phyloP scores from a whole-genome alignment of 2,888 invertebrate species.

The Lamproptera curius region DNA sequence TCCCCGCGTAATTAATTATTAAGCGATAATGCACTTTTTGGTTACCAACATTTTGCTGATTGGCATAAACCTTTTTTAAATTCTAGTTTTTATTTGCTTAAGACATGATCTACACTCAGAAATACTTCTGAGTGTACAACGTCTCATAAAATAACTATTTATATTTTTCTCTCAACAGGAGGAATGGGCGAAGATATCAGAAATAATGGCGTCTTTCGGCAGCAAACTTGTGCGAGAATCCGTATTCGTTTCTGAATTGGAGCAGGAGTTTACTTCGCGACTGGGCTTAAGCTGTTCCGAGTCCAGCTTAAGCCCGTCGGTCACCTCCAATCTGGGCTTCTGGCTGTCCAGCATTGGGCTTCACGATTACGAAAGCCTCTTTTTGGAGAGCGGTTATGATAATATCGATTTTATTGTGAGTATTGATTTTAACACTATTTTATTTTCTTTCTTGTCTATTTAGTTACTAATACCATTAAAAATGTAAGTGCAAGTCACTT shows the following conservation, averaged over 20 bases:
- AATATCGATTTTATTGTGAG: slow-evolving; percentile 95
- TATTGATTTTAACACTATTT: slow-evolving; percentile 41
- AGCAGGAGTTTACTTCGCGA: slow-evolving; percentile 87
- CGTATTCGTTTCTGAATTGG: slow-evolving; percentile 87
- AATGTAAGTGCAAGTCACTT: too few relatives aligned
- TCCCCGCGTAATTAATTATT: too few relatives aligned
- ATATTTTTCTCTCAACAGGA: slow-evolving; percentile 74
- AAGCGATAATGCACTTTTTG: too few relatives aligned
- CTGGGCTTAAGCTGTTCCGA: slow-evolving; percentile 80
- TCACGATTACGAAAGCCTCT: slow-evolving; percentile 89
- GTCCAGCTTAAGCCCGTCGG: slow-evolving; percentile 79
- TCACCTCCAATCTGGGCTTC: slow-evolving; percentile 83
- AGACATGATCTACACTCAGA: too few relatives aligned
- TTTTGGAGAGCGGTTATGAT: slow-evolving; percentile 93
- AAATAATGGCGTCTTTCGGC: slow-evolving; percentile 96
- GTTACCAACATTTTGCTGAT: too few relatives aligned
- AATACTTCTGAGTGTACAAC: too few relatives aligned
- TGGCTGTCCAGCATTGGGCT: slow-evolving; percentile 89
- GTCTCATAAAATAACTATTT: background rate
- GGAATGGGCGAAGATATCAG: slow-evolving; percentile 97
- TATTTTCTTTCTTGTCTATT: too few relatives aligned
- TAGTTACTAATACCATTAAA: too few relatives aligned
- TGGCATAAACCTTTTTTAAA: too few relatives aligned
- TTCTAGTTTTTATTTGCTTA: too few relatives aligned
- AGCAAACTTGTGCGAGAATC: slow-evolving; percentile 88